A percentile compares a stretch with the other conserved stretches of the same genome.
These are phyloP conservation scores for Bagarius yarrelli DNA, from an alignment of 2,113 vertebrate genomes.

Conservation along the genomic window DNA sequence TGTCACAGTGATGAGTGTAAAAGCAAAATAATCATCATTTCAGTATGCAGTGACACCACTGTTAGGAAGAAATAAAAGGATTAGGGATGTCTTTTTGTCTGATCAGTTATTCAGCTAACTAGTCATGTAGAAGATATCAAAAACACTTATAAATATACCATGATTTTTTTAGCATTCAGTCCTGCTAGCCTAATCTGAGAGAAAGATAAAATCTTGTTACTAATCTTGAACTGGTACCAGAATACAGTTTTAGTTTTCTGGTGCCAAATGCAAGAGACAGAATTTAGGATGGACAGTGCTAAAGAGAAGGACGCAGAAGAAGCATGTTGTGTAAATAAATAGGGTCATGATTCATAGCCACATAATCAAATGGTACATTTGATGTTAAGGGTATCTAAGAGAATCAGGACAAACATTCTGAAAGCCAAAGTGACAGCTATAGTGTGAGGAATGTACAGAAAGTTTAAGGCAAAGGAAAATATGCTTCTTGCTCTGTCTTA, in stretches of 20 bases:
- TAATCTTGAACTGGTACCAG: neutral
- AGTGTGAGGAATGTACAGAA: neutral
- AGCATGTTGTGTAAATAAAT: slow-evolving; percentile 1
- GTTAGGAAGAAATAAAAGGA: neutral
- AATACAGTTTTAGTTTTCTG: neutral
- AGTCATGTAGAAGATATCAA: neutral
- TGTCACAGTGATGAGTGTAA: neutral
- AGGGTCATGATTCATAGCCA: slow-evolving; percentile 27
- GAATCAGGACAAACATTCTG: neutral
- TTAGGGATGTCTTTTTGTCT: no score
- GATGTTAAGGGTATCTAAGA: slow-evolving; percentile 3
- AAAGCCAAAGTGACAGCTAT: neutral
- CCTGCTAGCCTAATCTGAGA: neutral
- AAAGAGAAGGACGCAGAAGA: slow-evolving; percentile 17
- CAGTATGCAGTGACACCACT: neutral
- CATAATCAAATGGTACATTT: slow-evolving; percentile 6
- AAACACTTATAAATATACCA: no score
- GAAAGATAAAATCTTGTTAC: neutral
- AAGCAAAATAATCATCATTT: slow-evolving; percentile 16
- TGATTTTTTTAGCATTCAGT: neutral
- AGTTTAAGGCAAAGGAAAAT: neutral
- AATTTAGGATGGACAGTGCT: neutral
- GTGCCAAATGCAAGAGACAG: neutral
- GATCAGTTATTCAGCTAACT: neutral
- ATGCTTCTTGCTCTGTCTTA: neutral